These are phyloP conservation scores for Phacellophora camtschatica DNA, from an alignment of 30 jellyfish, hydroid and myxozoan genomes.

Conservation along the genomic window DNA sequence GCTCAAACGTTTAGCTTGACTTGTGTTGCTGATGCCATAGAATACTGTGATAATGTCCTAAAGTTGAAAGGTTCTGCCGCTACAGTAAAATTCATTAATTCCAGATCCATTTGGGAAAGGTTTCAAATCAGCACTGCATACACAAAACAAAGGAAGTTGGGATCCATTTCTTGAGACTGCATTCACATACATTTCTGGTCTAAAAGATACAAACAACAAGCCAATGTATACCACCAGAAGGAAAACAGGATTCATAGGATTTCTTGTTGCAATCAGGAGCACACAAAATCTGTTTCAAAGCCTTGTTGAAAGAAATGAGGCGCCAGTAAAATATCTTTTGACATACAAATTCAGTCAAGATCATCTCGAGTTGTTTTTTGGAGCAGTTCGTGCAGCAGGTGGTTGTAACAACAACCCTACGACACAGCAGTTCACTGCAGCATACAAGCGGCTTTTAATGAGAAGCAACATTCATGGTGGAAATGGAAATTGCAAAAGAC, in stretches of 20 bases:
- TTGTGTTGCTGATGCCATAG: slow-evolving; percentile 57
- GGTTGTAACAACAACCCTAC: slow-evolving; percentile 55
- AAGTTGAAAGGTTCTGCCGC: too few relatives aligned
- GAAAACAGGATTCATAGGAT: slow-evolving; percentile 30
- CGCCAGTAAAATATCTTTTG: slow-evolving; percentile 37
- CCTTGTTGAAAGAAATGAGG: not conserved
- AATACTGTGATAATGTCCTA: slow-evolving; percentile 22
- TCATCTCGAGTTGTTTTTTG: slow-evolving; percentile 32
- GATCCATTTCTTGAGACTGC: too few relatives aligned
- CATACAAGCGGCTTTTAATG: too few relatives aligned
- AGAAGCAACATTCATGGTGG: too few relatives aligned
- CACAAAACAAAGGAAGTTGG: too few relatives aligned
- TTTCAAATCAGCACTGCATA: slow-evolving; percentile 69
- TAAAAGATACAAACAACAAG: too few relatives aligned
- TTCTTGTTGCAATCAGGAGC: slow-evolving; percentile 15
- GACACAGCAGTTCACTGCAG: slow-evolving; percentile 43
- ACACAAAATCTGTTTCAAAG: not conserved
- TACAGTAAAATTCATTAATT: slow-evolving; percentile 67
- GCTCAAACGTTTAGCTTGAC: slow-evolving; percentile 75
- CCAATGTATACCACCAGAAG: too few relatives aligned
- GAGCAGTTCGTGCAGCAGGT: slow-evolving; percentile 8
- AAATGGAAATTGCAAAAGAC: too few relatives aligned
- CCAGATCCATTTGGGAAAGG: slow-evolving; percentile 82
- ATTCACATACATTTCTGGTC: too few relatives aligned
- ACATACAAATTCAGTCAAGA: slow-evolving; percentile 65